Base-by-base conservation (phyloP, 2,797 vertebrate genomes). In the Cyprinodon diabolis region DNA sequence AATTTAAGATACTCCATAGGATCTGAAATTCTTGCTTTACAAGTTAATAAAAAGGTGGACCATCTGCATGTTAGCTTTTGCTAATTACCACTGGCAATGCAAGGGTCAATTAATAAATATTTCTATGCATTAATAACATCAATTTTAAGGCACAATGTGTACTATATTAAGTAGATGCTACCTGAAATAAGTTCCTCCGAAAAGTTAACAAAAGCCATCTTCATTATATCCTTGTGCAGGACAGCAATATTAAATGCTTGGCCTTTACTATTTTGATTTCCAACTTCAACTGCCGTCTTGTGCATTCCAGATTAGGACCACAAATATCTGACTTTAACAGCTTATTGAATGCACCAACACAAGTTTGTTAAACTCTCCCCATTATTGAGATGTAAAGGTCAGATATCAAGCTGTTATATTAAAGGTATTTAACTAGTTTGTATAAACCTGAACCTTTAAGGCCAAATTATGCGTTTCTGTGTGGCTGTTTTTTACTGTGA, bases 401-500 rank as follows among this genome's bases (percentile, higher is more conserved):
- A 13, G 37, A 9, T 17, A 40, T 40, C 17, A 10, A 40, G 4
- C 7, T 60, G 30, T 43, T 65, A 13, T 23, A 19, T 65, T 7
- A 6, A 23, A 63, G 9, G 37, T 63, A 43, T 43, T 63, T 63
- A 21, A 43, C 37, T 19, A 2, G 12, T 45, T 65, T 45, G 10
- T 45, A 13, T 65, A 43, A 45, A 45, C 17, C 11, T 45, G 21
- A 45, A 19, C 40, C 62, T 45, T 43, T 19, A 65, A 40, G 8
- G 30, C 15, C 14, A 23, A 6, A 14, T 30, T 23, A 47, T 21
- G 62, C 49, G 21, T 45, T 55, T 37, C 48, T 74, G 52, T 71
- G 25, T 72, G 14, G 57, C 67, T 58, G 67, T 62, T 72, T 47
- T 40, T 23, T 69, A 14, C 30, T 71, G 68, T 51, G 56, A 66